A percentile compares a stretch with the other conserved stretches of the same genome.
phyloP scores from a whole-genome alignment of 2,888 invertebrate species.

The Drosophila meridiana region DNA sequence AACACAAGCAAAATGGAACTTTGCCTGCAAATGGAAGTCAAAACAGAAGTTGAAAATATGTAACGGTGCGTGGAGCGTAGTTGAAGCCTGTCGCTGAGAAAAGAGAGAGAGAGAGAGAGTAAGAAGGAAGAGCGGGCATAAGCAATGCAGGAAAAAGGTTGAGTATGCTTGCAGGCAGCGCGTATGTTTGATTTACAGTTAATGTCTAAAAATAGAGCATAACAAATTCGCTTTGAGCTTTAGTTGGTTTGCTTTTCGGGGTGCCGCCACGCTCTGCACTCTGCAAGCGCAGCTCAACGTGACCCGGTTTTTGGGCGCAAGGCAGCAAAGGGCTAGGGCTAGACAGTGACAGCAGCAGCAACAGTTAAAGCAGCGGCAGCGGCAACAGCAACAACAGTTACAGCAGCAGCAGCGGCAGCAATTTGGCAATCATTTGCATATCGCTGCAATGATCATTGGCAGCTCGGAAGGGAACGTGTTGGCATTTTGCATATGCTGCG shows the following conservation, averaged over 20 bases:
- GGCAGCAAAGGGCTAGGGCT: conserved; percentile 47
- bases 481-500: conserved; percentile 62
- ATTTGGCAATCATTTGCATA: conserved; percentile 77
- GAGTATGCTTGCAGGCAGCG: background rate
- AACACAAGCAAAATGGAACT: too few relatives aligned
- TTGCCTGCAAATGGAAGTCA: background rate
- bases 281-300: conserved; percentile 36
- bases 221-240: background rate
- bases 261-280: conserved; percentile 58
- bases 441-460: conserved; percentile 58
- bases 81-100: background rate
- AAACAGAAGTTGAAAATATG: background rate
- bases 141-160: background rate
- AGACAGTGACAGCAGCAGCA: conserved; percentile 16
- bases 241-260: conserved; percentile 45
- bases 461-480: conserved; percentile 62
- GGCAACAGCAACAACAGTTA: background rate
- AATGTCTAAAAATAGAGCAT: conserved; percentile 7
- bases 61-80: background rate
- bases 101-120: background rate
- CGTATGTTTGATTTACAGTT: too few relatives aligned
- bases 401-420: conserved; percentile 19
- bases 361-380: conserved; percentile 2
- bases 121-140: too few relatives aligned
- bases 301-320: conserved; percentile 49